phyloP scores from a whole-genome alignment of 2,888 invertebrate genomes.

The Campopleginae sp. region DNA sequence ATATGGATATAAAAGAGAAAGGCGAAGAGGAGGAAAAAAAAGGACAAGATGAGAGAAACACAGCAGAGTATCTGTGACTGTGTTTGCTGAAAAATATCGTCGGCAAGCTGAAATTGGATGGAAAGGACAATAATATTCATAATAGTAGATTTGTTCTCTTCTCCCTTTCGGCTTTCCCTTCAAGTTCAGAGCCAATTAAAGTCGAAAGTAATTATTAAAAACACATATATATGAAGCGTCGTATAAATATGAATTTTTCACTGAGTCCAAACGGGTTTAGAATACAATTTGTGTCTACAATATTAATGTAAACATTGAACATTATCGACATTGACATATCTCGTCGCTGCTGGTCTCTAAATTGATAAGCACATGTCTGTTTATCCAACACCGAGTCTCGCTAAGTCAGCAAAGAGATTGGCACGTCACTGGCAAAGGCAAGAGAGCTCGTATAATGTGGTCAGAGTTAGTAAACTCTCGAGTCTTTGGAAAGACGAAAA shows the following conservation, averaged over 20 bases:
- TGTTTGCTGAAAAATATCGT: conserved; percentile 30
- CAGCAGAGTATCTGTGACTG: conserved; percentile 10
- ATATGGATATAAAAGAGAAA: conserved; percentile 63
- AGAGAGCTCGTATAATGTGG: not conserved
- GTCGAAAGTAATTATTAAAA: conserved; percentile 1
- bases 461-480: not conserved
- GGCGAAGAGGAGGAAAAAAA: not conserved
- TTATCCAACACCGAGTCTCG: not conserved
- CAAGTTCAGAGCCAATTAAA: conserved; percentile 20
- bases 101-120: conserved; percentile 31
- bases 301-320: not conserved
- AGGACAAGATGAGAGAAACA: conserved; percentile 9
- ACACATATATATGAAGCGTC: conserved; percentile 14
- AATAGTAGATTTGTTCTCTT: conserved; percentile 62
- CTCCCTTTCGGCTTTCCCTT: not conserved
- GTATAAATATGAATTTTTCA: not conserved
- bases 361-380: conserved; percentile 3
- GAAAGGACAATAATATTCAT: conserved; percentile 67
- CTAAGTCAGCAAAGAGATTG: not conserved
- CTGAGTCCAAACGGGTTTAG: not conserved
- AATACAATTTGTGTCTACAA: not conserved
- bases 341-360: not conserved
- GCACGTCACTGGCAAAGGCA: not conserved
- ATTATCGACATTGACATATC: not conserved
- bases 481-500: conserved; percentile 41